Conservation (phyloP, 2,113 vertebrate species). For the Ictalurus furcatus region DNA sequence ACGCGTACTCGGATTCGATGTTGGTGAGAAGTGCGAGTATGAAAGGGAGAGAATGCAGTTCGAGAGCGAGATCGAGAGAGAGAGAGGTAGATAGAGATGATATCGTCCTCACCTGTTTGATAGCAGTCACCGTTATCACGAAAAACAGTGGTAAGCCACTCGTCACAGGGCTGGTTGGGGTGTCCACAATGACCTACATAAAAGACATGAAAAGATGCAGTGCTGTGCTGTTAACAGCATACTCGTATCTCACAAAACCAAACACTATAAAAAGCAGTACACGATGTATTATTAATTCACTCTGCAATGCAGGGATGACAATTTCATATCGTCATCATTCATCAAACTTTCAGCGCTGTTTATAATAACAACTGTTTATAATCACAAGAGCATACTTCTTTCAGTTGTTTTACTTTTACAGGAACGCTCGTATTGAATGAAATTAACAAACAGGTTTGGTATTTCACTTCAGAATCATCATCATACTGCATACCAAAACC, state of each 20-base stretch:
- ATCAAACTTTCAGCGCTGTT: background rate
- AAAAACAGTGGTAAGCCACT: constrained; percentile 97
- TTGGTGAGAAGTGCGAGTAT: background rate
- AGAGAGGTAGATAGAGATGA: background rate
- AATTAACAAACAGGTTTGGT: background rate
- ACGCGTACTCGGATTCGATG: background rate
- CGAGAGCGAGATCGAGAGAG: background rate
- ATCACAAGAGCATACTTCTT: too few relatives aligned
- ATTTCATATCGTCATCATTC: background rate
- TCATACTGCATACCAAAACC: too few relatives aligned
- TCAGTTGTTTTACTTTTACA: background rate
- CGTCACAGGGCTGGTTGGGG: constrained; percentile 95
- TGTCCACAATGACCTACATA: constrained; percentile 92
- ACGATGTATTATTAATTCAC: background rate
- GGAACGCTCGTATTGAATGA: background rate
- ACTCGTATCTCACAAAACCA: background rate
- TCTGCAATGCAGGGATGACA: background rate
- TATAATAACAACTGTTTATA: too few relatives aligned
- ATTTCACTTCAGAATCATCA: background rate
- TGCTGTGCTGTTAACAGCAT: background rate
- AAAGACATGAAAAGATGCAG: background rate
- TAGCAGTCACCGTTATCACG: constrained; percentile 95
- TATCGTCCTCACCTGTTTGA: constrained; percentile 84
- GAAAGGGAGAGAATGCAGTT: background rate
- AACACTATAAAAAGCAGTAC: background rate